These are phyloP conservation scores for Patiria miniata DNA, from an alignment of 35 echinoderm and acorn worm species.

Conservation along the genomic window DNA sequence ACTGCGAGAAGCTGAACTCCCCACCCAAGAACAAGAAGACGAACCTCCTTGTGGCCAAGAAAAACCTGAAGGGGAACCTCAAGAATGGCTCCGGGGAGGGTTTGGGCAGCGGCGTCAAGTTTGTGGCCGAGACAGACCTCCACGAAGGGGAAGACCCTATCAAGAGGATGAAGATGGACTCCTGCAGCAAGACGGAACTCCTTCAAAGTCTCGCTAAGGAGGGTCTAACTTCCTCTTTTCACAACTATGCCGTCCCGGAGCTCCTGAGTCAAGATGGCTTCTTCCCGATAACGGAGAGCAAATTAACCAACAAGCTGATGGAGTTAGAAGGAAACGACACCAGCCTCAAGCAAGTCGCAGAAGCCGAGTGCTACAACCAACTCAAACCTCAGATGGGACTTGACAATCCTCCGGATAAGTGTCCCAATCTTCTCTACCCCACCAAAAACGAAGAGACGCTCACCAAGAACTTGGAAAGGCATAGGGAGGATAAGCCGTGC, in stretches of 20 bases:
- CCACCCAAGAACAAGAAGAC: constrained; percentile 87
- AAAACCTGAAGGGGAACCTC: constrained; percentile 56
- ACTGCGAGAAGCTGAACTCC: constrained; percentile 49
- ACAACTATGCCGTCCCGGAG: constrained; percentile 61
- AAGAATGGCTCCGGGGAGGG: constrained; percentile 15
- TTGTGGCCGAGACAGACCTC: constrained; percentile 3
- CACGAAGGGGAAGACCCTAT: constrained; percentile 72
- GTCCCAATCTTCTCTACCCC: background rate
- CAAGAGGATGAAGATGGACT: constrained; percentile 96
- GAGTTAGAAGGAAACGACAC: background rate
- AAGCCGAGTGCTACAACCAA: background rate
- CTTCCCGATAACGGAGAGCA: constrained; percentile 36
- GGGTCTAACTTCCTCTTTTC: constrained; percentile 64
- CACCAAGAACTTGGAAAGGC: background rate
- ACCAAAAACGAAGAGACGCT: background rate
- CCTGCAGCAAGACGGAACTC: constrained; percentile 31
- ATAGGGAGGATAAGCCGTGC: background rate
- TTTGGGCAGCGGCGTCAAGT: background rate
- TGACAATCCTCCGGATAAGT: background rate
- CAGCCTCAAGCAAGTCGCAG: background rate
- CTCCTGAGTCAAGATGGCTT: constrained; percentile 14
- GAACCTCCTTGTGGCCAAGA: constrained; percentile 80
- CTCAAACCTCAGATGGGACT: background rate
- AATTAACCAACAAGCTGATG: constrained; percentile 33
- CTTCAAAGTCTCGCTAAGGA: constrained; percentile 59